phyloP scores from a whole-genome alignment of 1,140 invertebrate species.

The Leptopilina boulardi region DNA sequence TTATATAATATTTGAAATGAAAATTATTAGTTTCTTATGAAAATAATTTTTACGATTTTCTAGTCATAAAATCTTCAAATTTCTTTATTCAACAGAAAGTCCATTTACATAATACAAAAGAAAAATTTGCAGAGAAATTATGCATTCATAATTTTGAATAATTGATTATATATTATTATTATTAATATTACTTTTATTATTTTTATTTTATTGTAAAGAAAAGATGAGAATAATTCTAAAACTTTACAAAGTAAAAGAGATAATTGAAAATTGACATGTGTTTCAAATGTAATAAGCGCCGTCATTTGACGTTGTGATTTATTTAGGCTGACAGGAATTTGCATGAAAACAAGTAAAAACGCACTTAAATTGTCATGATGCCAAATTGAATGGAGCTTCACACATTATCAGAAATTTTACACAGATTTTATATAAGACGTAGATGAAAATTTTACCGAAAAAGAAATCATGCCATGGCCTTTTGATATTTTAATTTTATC shows the following conservation, averaged over 20 bases:
- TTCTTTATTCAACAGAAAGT: not conserved
- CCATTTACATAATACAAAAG: not conserved
- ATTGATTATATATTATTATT: not conserved
- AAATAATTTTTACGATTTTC: not conserved
- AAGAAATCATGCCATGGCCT: not conserved
- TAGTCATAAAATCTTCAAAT: not conserved
- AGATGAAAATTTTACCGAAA: not conserved
- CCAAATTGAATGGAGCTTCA: not conserved
- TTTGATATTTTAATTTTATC: not conserved
- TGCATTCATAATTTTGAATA: not conserved
- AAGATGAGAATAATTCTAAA: not conserved
- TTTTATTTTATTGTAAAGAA: not conserved
- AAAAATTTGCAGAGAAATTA: not conserved
- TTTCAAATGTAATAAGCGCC: not conserved
- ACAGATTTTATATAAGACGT: not conserved
- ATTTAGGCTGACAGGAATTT: not conserved
- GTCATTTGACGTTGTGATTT: not conserved
- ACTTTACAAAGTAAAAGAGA: not conserved
- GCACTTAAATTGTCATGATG: not conserved
- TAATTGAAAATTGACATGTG: too few relatives aligned
- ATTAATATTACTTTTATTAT: too few relatives aligned
- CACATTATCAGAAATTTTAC: not conserved
- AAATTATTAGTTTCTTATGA: conserved; percentile 3
- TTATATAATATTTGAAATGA: not conserved
- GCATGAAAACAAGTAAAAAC: not conserved